Percentiles rank a stretch among this genome's conserved stretches.
Conservation (phyloP, 1,140 invertebrate genomes). For the Zophobas atratus region DNA sequence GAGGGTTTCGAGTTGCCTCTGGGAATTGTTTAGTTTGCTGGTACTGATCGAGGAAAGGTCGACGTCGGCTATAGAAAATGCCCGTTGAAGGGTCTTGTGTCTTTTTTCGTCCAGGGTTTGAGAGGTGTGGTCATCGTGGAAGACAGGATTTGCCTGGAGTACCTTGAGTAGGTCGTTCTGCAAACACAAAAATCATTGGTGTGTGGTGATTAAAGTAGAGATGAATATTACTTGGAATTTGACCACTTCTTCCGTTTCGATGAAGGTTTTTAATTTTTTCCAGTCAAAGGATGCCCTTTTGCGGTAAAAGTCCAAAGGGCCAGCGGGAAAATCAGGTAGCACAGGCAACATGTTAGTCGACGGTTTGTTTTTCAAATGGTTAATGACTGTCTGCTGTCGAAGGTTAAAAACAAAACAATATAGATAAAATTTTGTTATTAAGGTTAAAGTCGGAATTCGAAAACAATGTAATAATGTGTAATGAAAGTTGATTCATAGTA, state of each 20-base stretch:
- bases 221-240: conserved; percentile 76
- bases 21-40: conserved; percentile 30
- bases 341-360: conserved; percentile 53
- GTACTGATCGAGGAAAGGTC: conserved; percentile 3
- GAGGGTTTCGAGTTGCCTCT: conserved; percentile 67
- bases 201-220: neutral
- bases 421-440: no score
- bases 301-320: conserved; percentile 83
- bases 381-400: no score
- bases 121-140: conserved; percentile 12
- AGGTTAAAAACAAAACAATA: no score
- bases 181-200: neutral
- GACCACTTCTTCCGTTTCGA: conserved; percentile 81
- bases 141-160: conserved; percentile 44
- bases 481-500: no score
- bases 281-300: conserved; percentile 84
- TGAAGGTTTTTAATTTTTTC: conserved; percentile 81
- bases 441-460: no score
- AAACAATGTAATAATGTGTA: no score
- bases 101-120: conserved; percentile 75
- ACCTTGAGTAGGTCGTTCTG: conserved; percentile 50
- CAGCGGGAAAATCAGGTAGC: conserved; percentile 72
- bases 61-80: conserved; percentile 72
- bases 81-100: conserved; percentile 75
- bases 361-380: neutral